Base-by-base conservation (phyloP, 2,113 vertebrate species). In the Varanus komodoensis region DNA sequence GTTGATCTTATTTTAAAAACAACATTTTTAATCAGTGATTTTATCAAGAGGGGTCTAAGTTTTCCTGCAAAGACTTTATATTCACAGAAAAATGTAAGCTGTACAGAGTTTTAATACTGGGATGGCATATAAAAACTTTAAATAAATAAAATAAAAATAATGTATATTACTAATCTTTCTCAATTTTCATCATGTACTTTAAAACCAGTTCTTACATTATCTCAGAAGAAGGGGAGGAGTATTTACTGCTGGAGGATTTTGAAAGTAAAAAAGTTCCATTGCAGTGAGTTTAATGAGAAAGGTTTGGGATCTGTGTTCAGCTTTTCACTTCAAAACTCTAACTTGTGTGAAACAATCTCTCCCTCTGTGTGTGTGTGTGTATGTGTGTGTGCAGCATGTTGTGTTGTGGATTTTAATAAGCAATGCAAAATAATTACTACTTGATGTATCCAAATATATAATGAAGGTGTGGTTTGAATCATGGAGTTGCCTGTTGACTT, bases 211-310 rank as follows among this genome's bases (percentile, higher is more conserved):
- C 97, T 95, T 97, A 96, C 95, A 97, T 97, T 96, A 94, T 98
- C 95, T 97, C 97, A 87, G 97, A 98, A 97, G 98, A 98, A 97
- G 97, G 96, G 96, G 98, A 99, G 95, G 98, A 98, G 96, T 99
- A 99, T 96, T 98, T 99, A 92, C 98, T 99, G 69, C 97, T 99
- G 96, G 99, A 99, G 98, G 98, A 99, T 96, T 99, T 99, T 98
- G 98, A 98, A 97, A 99, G 98, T 98, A 99, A 98, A 98, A 98
- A 97, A 97, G 97, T 98, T 96, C 98, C 97, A 82, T 96, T 98
- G 97, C 97, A 98, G 99, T 99, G 99, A 99, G 99, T 99, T 97
- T 96, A 96, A 95, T 96, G 97, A 97, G 94, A 94, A 94, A 89
- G 92, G 94, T 92, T 96, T 95, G 93, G 92, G 93, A 90, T 88